Percentiles rank a stretch among this genome's conserved stretches.
Conservation (phyloP, 2,113 vertebrate genomes). For the Otis tarda region DNA sequence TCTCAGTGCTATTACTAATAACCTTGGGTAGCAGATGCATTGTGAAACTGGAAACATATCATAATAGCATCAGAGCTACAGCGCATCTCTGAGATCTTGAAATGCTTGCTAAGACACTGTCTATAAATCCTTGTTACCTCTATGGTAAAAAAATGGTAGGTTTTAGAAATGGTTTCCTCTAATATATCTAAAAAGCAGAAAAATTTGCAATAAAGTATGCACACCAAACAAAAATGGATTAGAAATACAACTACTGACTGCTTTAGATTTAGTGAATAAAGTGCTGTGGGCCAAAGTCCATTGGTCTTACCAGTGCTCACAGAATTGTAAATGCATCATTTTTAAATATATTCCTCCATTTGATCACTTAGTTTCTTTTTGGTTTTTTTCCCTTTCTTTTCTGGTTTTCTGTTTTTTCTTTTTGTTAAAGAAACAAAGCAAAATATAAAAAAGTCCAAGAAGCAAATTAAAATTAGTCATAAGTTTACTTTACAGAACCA, state of each 20-base stretch:
- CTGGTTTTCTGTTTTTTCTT: not conserved
- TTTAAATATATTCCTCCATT: not conserved
- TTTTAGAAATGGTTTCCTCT: not conserved
- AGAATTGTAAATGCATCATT: not conserved
- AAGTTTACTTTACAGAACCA: not conserved
- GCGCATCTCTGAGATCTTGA: not conserved
- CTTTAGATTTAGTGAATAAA: not conserved
- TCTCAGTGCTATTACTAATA: not conserved
- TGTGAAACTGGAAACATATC: not conserved
- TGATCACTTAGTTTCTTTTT: not conserved
- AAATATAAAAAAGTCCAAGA: not conserved
- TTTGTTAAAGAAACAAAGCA: not conserved
- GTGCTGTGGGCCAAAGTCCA: not conserved
- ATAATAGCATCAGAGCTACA: not conserved
- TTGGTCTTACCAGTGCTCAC: not conserved
- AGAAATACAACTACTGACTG: not conserved
- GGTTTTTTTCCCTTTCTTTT: not conserved
- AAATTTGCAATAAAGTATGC: not conserved
- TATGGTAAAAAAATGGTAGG: not conserved
- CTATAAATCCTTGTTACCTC: not conserved
- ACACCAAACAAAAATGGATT: fast-evolving
- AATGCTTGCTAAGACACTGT: not conserved
- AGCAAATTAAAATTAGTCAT: not conserved
- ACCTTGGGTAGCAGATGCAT: not conserved
- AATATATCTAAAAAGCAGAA: not conserved